A percentile compares a stretch with the other conserved stretches of the same genome.
phyloP scores from a whole-genome alignment of 2,888 invertebrate genomes.

The Volucella bombylans region DNA sequence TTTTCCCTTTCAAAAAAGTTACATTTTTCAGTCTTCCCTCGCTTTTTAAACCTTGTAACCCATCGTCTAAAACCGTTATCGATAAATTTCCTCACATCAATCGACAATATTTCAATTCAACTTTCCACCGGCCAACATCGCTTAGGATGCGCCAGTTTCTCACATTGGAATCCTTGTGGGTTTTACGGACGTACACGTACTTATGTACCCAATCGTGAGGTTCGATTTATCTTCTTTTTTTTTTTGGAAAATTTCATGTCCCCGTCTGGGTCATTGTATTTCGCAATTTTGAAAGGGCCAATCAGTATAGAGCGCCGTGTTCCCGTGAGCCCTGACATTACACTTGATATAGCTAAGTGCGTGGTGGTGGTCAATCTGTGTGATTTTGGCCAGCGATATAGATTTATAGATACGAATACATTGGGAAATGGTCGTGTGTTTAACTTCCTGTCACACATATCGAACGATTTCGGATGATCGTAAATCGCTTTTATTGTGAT shows the following conservation, averaged over 20 bases:
- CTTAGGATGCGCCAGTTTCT: slow-evolving; percentile 48
- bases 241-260: slow-evolving; percentile 61
- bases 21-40: slow-evolving; percentile 2
- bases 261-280: slow-evolving; percentile 26
- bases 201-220: slow-evolving; percentile 49
- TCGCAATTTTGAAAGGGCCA: slow-evolving; percentile 12
- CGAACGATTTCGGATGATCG: slow-evolving; percentile 66
- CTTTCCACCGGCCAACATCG: slow-evolving; percentile 58
- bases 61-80: slow-evolving; percentile 56
- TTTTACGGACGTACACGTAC: neutral
- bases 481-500: slow-evolving; percentile 71
- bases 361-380: slow-evolving; percentile 15
- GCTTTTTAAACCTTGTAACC: slow-evolving; percentile 37
- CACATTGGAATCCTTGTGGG: slow-evolving; percentile 13
- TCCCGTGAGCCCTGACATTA: slow-evolving; percentile 10
- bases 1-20: slow-evolving; percentile 38
- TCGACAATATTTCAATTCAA: slow-evolving; percentile 72
- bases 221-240: slow-evolving; percentile 64
- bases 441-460: slow-evolving; percentile 72
- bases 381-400: slow-evolving; percentile 49
- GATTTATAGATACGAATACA: slow-evolving; percentile 61
- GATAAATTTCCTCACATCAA: slow-evolving; percentile 71
- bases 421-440: slow-evolving; percentile 60
- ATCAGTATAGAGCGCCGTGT: slow-evolving; percentile 21
- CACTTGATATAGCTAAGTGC: slow-evolving; percentile 54